Evolutionary conservation across 2,888 invertebrate genomes (phyloP).

Genomic region (Parnassius smintheus): DNA sequence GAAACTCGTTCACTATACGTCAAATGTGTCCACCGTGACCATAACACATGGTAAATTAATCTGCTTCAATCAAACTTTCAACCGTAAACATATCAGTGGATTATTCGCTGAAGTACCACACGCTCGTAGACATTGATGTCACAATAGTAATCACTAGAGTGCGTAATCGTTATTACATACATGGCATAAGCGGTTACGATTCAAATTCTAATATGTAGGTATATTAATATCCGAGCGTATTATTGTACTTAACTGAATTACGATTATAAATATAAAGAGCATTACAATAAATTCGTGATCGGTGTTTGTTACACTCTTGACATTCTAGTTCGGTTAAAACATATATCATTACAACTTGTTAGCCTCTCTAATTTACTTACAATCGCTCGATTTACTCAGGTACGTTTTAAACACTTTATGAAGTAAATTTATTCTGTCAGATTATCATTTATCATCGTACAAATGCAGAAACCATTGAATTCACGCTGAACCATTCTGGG

Average conservation of each 20-base stretch:
- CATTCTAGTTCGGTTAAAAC: slow-evolving; percentile 7
- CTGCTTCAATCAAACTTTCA: slow-evolving; percentile 8
- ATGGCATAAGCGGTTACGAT: too few relatives aligned
- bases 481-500: slow-evolving; percentile 14
- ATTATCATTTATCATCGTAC: slow-evolving; percentile 22
- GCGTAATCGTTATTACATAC: not conserved
- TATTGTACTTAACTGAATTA: too few relatives aligned
- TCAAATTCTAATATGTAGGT: too few relatives aligned
- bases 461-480: slow-evolving; percentile 10
- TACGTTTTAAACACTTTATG: slow-evolving; percentile 15
- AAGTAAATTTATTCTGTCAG: slow-evolving; percentile 21
- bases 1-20: not conserved
- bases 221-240: too few relatives aligned
- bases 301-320: not conserved
- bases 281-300: not conserved
- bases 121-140: slow-evolving; percentile 4
- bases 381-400: slow-evolving; percentile 5
- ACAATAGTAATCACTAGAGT: slow-evolving; percentile 1
- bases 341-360: slow-evolving; percentile 16
- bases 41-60: slow-evolving; percentile 1
- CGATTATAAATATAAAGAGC: too few relatives aligned
- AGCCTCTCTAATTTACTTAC: slow-evolving; percentile 15
- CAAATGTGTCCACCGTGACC: not conserved
- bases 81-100: not conserved
- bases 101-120: not conserved